phyloP scores from a whole-genome alignment of 1,140 invertebrate species.

The Copidosoma floridanum region DNA sequence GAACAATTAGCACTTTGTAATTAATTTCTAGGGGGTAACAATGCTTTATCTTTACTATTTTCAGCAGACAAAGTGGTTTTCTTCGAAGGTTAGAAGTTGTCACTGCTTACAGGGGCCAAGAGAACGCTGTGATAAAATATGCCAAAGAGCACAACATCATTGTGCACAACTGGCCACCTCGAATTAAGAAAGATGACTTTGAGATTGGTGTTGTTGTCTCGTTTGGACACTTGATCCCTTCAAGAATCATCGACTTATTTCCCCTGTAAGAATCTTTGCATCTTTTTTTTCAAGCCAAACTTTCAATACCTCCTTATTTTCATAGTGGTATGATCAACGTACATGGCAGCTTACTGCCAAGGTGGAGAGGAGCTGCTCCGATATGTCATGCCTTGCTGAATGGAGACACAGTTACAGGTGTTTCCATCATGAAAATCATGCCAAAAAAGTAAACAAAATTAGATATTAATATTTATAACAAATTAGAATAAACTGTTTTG shows the following conservation, averaged over 20 bases:
- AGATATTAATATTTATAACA: constrained; percentile 22
- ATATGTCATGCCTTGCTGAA: constrained; percentile 80
- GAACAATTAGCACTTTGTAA: constrained; percentile 36
- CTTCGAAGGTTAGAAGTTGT: constrained; percentile 60
- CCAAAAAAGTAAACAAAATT: constrained; percentile 65
- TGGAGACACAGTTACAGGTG: constrained; percentile 79
- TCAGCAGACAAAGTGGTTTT: constrained; percentile 32
- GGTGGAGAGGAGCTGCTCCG: constrained; percentile 90
- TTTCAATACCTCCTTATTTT: constrained; percentile 33
- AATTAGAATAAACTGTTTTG: neutral
- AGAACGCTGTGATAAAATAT: constrained; percentile 60
- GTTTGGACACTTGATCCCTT: constrained; percentile 71
- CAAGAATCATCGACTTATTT: constrained; percentile 63
- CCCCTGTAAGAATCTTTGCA: constrained; percentile 56
- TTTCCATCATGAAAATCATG: constrained; percentile 86
- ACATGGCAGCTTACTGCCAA: constrained; percentile 86
- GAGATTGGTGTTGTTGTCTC: constrained; percentile 71
- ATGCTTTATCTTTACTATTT: constrained; percentile 17
- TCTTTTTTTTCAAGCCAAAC: constrained; percentile 5
- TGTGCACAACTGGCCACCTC: constrained; percentile 61
- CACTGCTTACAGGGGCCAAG: constrained; percentile 55
- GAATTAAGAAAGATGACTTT: constrained; percentile 48
- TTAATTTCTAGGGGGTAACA: constrained; percentile 9
- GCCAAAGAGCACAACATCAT: constrained; percentile 54
- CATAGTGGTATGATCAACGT: constrained; percentile 88